phyloP scores from a whole-genome alignment of 2,888 invertebrate species.

The Heliconius ethilla region DNA sequence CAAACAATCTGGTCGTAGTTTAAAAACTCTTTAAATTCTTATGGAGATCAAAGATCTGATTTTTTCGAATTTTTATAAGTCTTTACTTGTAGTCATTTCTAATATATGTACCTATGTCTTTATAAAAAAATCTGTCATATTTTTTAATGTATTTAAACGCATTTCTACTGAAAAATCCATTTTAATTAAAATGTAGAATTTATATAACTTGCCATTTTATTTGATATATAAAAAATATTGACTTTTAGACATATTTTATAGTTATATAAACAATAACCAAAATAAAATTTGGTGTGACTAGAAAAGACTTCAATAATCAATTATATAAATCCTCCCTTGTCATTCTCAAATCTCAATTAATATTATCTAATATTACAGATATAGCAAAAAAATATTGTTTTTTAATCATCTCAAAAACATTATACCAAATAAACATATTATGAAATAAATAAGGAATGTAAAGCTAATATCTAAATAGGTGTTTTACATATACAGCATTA shows the following conservation, averaged over 20 bases:
- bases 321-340: not conserved
- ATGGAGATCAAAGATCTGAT: constrained; percentile 35
- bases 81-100: constrained; percentile 21
- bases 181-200: not conserved
- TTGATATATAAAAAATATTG: not conserved
- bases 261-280: not conserved
- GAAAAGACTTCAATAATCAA: not conserved
- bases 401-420: constrained; percentile 1
- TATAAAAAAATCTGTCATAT: not conserved
- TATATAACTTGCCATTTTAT: constrained; percentile 12
- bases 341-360: not conserved
- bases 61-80: constrained; percentile 25
- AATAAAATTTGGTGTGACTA: not conserved
- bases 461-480: not conserved
- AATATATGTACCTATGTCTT: not conserved
- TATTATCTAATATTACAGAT: not conserved
- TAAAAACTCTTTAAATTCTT: constrained; percentile 25
- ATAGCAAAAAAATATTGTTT: not conserved
- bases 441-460: not conserved
- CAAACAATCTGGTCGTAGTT: constrained; percentile 37
- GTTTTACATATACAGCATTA: not conserved
- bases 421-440: not conserved
- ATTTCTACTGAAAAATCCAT: constrained; percentile 4
- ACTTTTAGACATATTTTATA: not conserved
- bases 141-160: constrained; percentile 6